Evolutionary conservation across 2,888 invertebrate species (phyloP).

Genomic region (Acrobasis repandana): DNA sequence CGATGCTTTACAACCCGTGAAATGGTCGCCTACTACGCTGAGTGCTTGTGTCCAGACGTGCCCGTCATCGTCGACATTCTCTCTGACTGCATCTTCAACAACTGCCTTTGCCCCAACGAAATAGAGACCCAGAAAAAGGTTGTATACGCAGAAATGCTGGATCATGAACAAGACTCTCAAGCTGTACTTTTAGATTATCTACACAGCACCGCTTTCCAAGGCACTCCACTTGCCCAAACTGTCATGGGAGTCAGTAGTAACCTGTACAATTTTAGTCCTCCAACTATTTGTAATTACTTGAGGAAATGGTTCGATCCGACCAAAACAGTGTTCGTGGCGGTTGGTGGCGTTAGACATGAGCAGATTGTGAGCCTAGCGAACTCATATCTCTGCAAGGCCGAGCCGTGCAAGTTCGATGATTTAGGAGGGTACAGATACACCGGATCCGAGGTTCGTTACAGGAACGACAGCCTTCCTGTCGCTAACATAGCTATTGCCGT

Average conservation of each 20-base stretch:
- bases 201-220: slow-evolving; percentile 75
- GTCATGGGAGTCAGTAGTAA: slow-evolving; percentile 57
- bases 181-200: slow-evolving; percentile 70
- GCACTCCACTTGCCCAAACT: slow-evolving; percentile 62
- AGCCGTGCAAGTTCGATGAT: slow-evolving; percentile 27
- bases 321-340: slow-evolving; percentile 87
- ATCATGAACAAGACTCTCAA: slow-evolving; percentile 60
- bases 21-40: slow-evolving; percentile 52
- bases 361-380: slow-evolving; percentile 82
- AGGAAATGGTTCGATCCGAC: slow-evolving; percentile 45
- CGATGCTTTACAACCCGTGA: slow-evolving; percentile 55
- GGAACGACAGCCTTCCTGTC: slow-evolving; percentile 67
- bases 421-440: slow-evolving; percentile 45
- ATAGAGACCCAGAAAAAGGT: slow-evolving; percentile 50
- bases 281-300: slow-evolving; percentile 5
- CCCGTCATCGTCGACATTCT: slow-evolving; percentile 40
- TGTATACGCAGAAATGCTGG: slow-evolving; percentile 54
- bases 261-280: slow-evolving; percentile 1
- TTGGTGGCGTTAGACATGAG: slow-evolving; percentile 87
- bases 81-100: slow-evolving; percentile 45
- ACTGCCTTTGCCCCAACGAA: slow-evolving; percentile 44
- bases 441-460: slow-evolving; percentile 43
- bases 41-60: slow-evolving; percentile 36
- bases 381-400: slow-evolving; percentile 23
- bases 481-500: slow-evolving; percentile 70